Base-by-base conservation (phyloP, 1,140 invertebrate species). In the Panagrolaimus sp. region DNA sequence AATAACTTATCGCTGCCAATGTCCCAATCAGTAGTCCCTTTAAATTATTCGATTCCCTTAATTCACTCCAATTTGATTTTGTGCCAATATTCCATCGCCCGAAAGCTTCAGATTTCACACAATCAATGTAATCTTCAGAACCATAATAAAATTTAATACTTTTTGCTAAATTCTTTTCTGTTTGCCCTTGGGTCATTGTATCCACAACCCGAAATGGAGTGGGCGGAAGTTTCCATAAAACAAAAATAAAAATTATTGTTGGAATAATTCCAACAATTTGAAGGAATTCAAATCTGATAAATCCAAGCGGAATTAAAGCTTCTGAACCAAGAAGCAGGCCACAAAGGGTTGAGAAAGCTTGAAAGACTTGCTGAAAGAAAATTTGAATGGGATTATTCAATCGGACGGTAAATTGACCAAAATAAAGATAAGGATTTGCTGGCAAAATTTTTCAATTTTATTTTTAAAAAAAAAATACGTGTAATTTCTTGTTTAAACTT, bases 1-100 rank as follows among this genome's bases (percentile, higher is more conserved):
- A 73, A 28, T 73, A 77, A 10, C 55, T 65, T n/a, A 77, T 64
- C 14, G 71, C 68, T 26, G 68, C 68, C 21, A 67, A 44, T 24
- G 17, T 43, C 1, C 68, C 68, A 43, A 70, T 46, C 10, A 70
- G 8, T 9, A 65, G 43, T n/a, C 68, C 68, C 55, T 69, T 55
- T 1, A 62, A 17, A 43, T 62, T 55, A 64, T 67, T 32, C 6
- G 10, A 2, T 38, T 44, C 17, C 9, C n/a, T 17, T 21, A 48
- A 12, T 28, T 24, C 44, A 26, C 10, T 45, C 2, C 21, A 12
- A 21, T 10, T 21, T 7, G 52, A 21, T 10, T 21, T 58, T 12
- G 12, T 28, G 28, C 28, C 52, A 24, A 58, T 58, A 28, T 10
- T 26, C 52, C 52, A 58, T 58, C 52, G 21, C 4, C 21, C 21